These are phyloP conservation scores for Polypedilum vanderplanki DNA, from an alignment of 1,140 invertebrate genomes.

Conservation along the genomic window DNA sequence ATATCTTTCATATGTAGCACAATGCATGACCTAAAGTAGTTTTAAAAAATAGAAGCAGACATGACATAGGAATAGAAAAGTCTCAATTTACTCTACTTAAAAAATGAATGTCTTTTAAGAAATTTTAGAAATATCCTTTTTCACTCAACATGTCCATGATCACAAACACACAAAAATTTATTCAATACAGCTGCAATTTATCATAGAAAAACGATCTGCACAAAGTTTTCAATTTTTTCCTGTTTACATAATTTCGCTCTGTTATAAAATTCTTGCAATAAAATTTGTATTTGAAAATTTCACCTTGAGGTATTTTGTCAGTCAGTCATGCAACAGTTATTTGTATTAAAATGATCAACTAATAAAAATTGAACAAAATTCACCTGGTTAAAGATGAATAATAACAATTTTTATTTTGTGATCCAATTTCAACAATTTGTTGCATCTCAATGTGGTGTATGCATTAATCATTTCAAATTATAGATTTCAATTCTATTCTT, in stretches of 20 bases:
- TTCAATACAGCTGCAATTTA: not conserved
- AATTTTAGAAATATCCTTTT: constrained; percentile 7
- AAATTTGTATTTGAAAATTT: too few species aligned
- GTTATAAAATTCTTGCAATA: too few species aligned
- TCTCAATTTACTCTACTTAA: constrained; percentile 11
- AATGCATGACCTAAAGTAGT: not conserved
- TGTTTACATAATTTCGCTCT: not conserved
- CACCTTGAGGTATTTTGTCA: too few species aligned
- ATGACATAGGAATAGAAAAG: not conserved
- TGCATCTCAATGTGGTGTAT: not conserved
- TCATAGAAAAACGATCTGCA: not conserved
- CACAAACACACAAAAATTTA: too few species aligned
- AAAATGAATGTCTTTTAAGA: not conserved
- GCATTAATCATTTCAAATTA: not conserved
- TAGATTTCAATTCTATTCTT: not conserved
- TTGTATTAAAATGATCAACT: too few species aligned
- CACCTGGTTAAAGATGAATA: too few species aligned
- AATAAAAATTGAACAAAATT: too few species aligned
- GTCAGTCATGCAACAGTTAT: too few species aligned
- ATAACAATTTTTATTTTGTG: not conserved
- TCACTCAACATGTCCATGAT: not conserved
- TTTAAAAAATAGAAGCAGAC: not conserved
- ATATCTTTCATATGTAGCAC: not conserved
- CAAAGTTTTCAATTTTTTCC: too few species aligned
- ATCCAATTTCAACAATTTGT: constrained; percentile 6